Base-by-base conservation (phyloP, 2,797 vertebrate genomes). In the Silurus lanzhouensis region DNA sequence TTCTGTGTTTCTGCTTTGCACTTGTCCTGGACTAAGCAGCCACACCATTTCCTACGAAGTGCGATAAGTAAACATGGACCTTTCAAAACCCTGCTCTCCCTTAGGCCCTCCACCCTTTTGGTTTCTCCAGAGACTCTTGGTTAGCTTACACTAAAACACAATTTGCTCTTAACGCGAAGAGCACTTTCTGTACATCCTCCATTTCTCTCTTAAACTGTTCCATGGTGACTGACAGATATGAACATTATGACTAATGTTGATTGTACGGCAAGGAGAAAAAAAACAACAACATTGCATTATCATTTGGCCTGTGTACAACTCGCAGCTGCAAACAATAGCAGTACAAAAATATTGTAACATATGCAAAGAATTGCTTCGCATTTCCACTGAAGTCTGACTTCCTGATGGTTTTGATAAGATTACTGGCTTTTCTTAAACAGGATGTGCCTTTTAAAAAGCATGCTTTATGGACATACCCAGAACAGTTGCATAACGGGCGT, bases 321-420 rank as follows among this genome's bases (percentile, higher is more conserved):
- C 84, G 87, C 90, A 91, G 91, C 78, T 88, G 90, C 89, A 93
- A 93, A 94, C 91, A 93, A 93, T 91, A 92, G 91, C 81, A 81
- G 87, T 85, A 87, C 72, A 88, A 89, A 90, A 83, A 92, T 90
- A 92, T 91, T 89, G 86, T 90, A 92, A 90, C 91, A 86, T 91
- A 90, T 89, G 92, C 91, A 86, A 92, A 92, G 92, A 94, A 91
- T 93, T 81, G 64, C 88, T 90, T 90, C 90, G 92, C 92, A 92
- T 93, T 94, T 94, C 91, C 92, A 93, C 92, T 92, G 89, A 88
- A 93, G 91, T 92, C 92, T 93, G 82, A 91, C 92, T 94, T 95
- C 93, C 94, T 94, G 95, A 95, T 95, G 92, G 90, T 90, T 94
- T 91, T 90, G 94, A 96, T 95, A 94, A 95, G 94, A 94, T 94